Evolutionary conservation across 2,797 vertebrate genomes (phyloP).

Genomic region (Monodelphis domestica): DNA sequence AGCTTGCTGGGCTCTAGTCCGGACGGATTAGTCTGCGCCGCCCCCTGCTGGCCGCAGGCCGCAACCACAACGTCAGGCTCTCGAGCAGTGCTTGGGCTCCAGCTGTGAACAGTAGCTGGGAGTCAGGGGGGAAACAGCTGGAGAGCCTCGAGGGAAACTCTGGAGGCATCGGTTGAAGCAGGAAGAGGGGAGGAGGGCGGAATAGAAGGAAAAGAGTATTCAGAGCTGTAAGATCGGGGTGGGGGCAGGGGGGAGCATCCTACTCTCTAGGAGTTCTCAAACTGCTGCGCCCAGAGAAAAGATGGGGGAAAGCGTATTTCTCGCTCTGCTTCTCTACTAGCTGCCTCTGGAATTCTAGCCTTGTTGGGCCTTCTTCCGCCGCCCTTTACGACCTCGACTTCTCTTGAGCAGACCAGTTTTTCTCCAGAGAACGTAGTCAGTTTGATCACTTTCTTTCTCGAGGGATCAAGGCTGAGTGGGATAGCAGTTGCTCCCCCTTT

Average conservation of each 20-base stretch:
- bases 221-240: slow-evolving; percentile 43
- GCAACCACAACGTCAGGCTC: background rate
- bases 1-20: background rate
- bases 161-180: background rate
- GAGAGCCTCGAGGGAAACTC: slow-evolving; percentile 64
- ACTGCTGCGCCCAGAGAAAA: background rate
- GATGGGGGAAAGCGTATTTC: background rate
- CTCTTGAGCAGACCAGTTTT: background rate
- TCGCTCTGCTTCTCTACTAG: background rate
- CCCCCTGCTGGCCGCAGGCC: slow-evolving; percentile 71
- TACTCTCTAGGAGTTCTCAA: background rate
- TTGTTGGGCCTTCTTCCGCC: background rate
- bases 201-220: slow-evolving; percentile 67
- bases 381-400: background rate
- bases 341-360: background rate
- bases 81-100: slow-evolving; percentile 32
- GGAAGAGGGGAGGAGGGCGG: slow-evolving; percentile 65
- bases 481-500: background rate
- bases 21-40: slow-evolving; percentile 76
- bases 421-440: background rate
- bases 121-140: slow-evolving; percentile 67
- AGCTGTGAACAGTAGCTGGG: slow-evolving; percentile 77
- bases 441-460: background rate
- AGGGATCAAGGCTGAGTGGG: background rate
- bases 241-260: background rate